Evolutionary conservation across 2,888 invertebrate genomes (phyloP).

Genomic region (Chrysina gloriosa): DNA sequence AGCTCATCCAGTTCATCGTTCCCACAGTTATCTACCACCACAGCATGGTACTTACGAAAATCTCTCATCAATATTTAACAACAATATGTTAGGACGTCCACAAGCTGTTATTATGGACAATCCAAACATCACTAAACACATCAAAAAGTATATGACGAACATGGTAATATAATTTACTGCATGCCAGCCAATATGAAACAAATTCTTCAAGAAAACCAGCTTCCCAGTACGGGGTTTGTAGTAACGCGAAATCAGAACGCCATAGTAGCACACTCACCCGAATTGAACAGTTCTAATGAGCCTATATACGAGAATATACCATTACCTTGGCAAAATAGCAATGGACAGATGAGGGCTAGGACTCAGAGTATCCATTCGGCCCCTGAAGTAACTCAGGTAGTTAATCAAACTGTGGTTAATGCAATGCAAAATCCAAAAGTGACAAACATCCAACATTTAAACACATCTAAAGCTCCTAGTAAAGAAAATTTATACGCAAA

Average conservation of each 20-base stretch:
- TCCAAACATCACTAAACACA: conserved; percentile 71
- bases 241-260: conserved; percentile 66
- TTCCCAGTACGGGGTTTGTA: conserved; percentile 65
- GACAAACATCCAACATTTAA: conserved; percentile 52
- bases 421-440: conserved; percentile 50
- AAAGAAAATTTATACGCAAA: conserved; percentile 63
- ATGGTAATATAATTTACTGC: conserved; percentile 74
- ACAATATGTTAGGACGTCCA: conserved; percentile 58
- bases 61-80: conserved; percentile 72
- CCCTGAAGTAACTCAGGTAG: conserved; percentile 68
- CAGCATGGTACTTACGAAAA: conserved; percentile 81
- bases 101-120: conserved; percentile 69
- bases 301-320: conserved; percentile 88
- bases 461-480: conserved; percentile 49
- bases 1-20: conserved; percentile 60
- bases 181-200: conserved; percentile 69
- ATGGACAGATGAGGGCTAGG: conserved; percentile 63
- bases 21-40: conserved; percentile 62
- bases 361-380: conserved; percentile 80
- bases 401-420: conserved; percentile 58
- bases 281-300: conserved; percentile 69
- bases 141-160: conserved; percentile 73
- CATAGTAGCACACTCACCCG: conserved; percentile 58
- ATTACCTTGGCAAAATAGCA: conserved; percentile 71
- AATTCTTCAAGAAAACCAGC: conserved; percentile 62